Evolutionary conservation across 2,797 vertebrate genomes (phyloP).

Genomic region (Microctenopoma stevenorrisi): DNA sequence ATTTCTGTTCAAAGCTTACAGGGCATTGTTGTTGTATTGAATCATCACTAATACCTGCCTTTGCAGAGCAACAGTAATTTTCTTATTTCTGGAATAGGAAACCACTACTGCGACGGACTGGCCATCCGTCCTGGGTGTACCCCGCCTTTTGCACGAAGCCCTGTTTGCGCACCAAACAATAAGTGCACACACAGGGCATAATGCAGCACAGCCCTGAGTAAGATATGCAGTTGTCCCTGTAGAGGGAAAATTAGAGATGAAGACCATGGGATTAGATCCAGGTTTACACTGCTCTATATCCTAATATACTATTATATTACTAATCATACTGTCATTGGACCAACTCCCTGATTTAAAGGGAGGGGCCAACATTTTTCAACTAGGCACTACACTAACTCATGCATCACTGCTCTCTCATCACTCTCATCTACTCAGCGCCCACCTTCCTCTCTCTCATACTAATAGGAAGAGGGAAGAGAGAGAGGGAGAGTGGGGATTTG

Average conservation of each 20-base stretch:
- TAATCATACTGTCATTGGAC: slow-evolving; percentile 60
- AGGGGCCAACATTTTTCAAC: slow-evolving; percentile 72
- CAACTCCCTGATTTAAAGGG: slow-evolving; percentile 53
- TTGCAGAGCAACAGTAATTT: too few species aligned
- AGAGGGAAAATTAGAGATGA: slow-evolving; percentile 35
- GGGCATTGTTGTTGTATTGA: slow-evolving; percentile 9
- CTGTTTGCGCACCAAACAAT: slow-evolving; percentile 18
- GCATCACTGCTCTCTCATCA: slow-evolving; percentile 66
- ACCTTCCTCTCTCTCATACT: slow-evolving; percentile 35
- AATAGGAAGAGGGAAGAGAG: slow-evolving; percentile 29
- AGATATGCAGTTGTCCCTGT: slow-evolving; percentile 12
- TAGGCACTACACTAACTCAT: slow-evolving; percentile 57
- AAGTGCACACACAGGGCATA: slow-evolving; percentile 28
- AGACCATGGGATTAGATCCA: slow-evolving; percentile 45
- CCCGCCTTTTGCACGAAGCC: too few species aligned
- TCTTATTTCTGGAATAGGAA: too few species aligned
- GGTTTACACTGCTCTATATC: slow-evolving; percentile 26
- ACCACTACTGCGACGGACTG: too few species aligned
- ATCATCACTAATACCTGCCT: too few species aligned
- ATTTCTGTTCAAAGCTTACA: slow-evolving; percentile 12
- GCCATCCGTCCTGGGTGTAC: too few species aligned
- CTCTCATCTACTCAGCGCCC: slow-evolving; percentile 54
- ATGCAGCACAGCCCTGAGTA: slow-evolving; percentile 14
- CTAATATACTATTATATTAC: slow-evolving; percentile 1
- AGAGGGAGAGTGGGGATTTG: fast-evolving